A percentile compares a stretch with the other conserved stretches of the same genome.
phyloP scores from a whole-genome alignment of 2,888 invertebrate genomes.

The Erynnis tages region DNA sequence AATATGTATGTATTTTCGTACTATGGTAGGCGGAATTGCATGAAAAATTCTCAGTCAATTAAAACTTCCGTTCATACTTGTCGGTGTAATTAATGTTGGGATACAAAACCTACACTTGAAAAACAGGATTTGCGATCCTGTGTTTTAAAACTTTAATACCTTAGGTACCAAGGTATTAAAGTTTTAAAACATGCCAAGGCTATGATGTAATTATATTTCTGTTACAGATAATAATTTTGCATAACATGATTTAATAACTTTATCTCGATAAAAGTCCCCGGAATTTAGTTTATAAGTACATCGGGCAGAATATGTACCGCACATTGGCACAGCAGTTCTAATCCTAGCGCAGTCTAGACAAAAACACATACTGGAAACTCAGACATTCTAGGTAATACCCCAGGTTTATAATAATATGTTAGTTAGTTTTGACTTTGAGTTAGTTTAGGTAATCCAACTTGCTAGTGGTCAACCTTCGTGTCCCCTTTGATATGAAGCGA shows the following conservation, averaged over 20 bases:
- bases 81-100: neutral
- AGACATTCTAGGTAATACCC: neutral
- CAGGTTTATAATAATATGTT: neutral
- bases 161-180: neutral
- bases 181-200: too few species aligned
- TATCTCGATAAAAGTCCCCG: neutral
- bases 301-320: neutral
- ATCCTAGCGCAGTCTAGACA: conserved; percentile 5
- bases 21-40: neutral
- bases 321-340: conserved; percentile 5
- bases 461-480: neutral
- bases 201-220: neutral
- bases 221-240: neutral
- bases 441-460: neutral
- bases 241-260: neutral
- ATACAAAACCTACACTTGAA: neutral
- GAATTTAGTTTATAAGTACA: neutral
- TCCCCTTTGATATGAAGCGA: neutral
- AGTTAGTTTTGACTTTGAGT: neutral
- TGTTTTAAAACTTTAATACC: too few species aligned
- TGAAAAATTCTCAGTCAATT: neutral
- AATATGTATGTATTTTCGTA: neutral
- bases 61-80: neutral
- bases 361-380: conserved; percentile 1
- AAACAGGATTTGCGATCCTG: neutral